phyloP scores from a whole-genome alignment of 2,888 invertebrate genomes.

The Subacronicta megacephala region DNA sequence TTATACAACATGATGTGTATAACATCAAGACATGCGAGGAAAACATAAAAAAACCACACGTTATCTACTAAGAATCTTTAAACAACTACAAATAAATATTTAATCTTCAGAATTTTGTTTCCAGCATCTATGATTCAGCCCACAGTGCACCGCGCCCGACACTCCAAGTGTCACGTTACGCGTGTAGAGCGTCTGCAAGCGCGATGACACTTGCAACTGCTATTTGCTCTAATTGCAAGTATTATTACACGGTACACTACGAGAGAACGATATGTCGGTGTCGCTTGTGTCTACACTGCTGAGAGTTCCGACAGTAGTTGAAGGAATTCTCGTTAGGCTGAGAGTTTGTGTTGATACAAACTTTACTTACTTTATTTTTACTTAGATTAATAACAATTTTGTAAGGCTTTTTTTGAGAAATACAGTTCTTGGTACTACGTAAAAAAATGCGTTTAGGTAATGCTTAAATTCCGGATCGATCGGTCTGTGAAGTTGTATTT shows the following conservation, averaged over 20 bases:
- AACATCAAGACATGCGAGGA: too few relatives aligned
- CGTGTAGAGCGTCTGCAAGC: conserved; percentile 59
- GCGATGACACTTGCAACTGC: conserved; percentile 69
- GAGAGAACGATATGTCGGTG: conserved; percentile 31
- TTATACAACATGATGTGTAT: too few relatives aligned
- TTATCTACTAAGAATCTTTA: neutral
- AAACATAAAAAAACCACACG: neutral
- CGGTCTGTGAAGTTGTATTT: too few relatives aligned
- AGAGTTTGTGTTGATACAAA: conserved; percentile 18
- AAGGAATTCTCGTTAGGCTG: conserved; percentile 19
- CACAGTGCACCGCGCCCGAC: conserved; percentile 58
- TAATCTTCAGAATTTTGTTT: conserved; percentile 27
- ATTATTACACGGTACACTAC: conserved; percentile 62
- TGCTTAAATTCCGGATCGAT: too few relatives aligned
- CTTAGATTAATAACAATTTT: too few relatives aligned
- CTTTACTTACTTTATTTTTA: too few relatives aligned
- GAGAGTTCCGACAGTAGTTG: conserved; percentile 23
- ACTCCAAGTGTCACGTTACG: conserved; percentile 64
- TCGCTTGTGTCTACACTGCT: conserved; percentile 38
- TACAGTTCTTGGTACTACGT: too few relatives aligned
- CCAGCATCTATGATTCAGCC: neutral
- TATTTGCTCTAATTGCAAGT: conserved; percentile 73
- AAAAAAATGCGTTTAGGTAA: too few relatives aligned
- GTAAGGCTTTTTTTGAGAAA: too few relatives aligned
- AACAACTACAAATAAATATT: neutral